Evolutionary conservation across 2,113 vertebrate species (phyloP).

Genomic region (Capricornis sumatraensis): DNA sequence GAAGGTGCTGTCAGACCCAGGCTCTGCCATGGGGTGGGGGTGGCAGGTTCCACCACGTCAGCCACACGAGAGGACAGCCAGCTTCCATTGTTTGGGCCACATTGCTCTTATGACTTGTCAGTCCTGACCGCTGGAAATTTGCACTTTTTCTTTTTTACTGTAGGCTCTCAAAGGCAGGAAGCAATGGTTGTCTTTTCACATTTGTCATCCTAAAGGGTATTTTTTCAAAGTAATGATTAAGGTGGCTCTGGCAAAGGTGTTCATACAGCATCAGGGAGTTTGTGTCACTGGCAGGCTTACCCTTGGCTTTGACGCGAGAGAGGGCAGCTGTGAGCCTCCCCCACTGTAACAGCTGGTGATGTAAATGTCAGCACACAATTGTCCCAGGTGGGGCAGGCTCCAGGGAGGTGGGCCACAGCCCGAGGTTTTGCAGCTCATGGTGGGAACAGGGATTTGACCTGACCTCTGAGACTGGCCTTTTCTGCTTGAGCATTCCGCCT

Average conservation of each 20-base stretch:
- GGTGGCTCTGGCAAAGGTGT: not conserved
- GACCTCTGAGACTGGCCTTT: not conserved
- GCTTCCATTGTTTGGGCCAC: not conserved
- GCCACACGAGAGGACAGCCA: accelerated
- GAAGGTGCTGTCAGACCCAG: not conserved
- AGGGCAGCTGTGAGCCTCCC: not conserved
- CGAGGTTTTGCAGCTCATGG: not conserved
- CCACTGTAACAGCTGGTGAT: not conserved
- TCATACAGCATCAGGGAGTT: not conserved
- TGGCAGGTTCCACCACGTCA: not conserved
- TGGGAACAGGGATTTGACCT: not conserved
- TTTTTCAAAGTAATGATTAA: not conserved
- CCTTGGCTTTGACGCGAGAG: not conserved
- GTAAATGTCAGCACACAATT: accelerated
- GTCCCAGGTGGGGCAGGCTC: not conserved
- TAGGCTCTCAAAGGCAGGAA: not conserved
- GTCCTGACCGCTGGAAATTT: not conserved
- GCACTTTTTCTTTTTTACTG: not conserved
- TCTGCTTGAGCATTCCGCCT: not conserved
- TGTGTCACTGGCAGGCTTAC: not conserved
- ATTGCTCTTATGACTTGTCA: not conserved
- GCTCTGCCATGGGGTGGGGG: not conserved
- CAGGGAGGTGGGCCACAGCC: not conserved
- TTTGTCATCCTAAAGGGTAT: not conserved
- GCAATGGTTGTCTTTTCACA: not conserved